phyloP scores from a whole-genome alignment of 1,140 invertebrate genomes.

The Helicoverpa armigera region DNA sequence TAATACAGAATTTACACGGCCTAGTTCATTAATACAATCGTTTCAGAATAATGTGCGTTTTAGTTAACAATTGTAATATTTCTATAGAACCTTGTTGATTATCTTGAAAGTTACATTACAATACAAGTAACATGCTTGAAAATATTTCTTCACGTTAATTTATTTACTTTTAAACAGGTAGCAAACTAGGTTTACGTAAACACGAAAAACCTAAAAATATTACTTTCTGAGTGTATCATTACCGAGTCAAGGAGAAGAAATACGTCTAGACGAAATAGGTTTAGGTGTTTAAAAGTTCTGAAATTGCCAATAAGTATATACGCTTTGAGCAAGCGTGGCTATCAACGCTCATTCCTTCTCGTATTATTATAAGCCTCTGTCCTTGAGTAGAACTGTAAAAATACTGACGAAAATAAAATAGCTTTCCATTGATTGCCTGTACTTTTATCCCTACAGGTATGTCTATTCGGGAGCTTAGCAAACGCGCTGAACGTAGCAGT shows the following conservation, averaged over 20 bases:
- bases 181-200: neutral
- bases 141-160: neutral
- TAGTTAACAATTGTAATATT: neutral
- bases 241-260: too few relatives aligned
- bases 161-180: neutral
- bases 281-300: too few relatives aligned
- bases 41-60: neutral
- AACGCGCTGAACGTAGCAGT: constrained; percentile 96
- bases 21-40: neutral
- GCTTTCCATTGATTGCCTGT: too few relatives aligned
- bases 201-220: neutral
- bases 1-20: neutral
- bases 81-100: neutral
- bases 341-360: too few relatives aligned
- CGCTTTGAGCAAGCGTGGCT: too few relatives aligned
- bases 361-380: too few relatives aligned
- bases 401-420: too few relatives aligned
- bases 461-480: constrained; percentile 95
- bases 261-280: too few relatives aligned
- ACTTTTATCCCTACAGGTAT: constrained; percentile 88
- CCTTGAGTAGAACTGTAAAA: too few relatives aligned
- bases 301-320: too few relatives aligned
- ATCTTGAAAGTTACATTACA: neutral
- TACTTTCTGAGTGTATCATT: too few relatives aligned
- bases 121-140: neutral